phyloP scores from a whole-genome alignment of 2,888 invertebrate species.

The Melitaea athalia region DNA sequence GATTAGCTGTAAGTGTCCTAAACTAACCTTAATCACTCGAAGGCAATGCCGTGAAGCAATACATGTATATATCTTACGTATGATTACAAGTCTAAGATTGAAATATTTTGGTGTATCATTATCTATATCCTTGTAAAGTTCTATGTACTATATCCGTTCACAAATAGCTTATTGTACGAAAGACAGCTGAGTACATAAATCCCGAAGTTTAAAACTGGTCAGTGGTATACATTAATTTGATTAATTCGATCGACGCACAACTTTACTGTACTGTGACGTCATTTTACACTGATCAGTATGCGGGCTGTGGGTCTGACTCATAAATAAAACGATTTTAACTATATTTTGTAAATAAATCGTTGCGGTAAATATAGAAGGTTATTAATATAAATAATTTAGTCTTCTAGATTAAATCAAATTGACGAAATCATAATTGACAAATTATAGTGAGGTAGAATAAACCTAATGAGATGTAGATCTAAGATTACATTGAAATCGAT shows the following conservation, averaged over 20 bases:
- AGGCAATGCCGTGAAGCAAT: constrained; percentile 60
- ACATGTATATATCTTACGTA: constrained; percentile 9
- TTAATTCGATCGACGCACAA: no score
- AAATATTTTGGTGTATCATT: no score
- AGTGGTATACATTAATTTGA: background rate
- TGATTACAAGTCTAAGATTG: no score
- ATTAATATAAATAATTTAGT: constrained; percentile 31
- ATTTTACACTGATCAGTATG: no score
- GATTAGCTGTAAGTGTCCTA: constrained; percentile 31
- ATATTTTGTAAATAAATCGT: constrained; percentile 29
- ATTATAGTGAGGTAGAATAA: constrained; percentile 46
- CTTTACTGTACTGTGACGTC: no score
- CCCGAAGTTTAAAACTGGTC: no score
- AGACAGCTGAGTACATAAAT: background rate
- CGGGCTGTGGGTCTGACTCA: no score
- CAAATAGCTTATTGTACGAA: background rate
- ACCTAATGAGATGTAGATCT: constrained; percentile 19
- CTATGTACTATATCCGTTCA: background rate
- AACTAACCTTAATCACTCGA: constrained; percentile 43
- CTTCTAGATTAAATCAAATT: constrained; percentile 38
- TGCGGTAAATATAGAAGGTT: constrained; percentile 17
- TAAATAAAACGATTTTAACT: no score
- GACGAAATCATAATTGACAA: constrained; percentile 34
- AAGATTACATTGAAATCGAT: constrained; percentile 1
- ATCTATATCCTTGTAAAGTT: no score